Evolutionary conservation across 2,113 vertebrate genomes (phyloP), one percentile per base, ranked within the genome.

Genomic region (Ctenomys sociabilis): DNA sequence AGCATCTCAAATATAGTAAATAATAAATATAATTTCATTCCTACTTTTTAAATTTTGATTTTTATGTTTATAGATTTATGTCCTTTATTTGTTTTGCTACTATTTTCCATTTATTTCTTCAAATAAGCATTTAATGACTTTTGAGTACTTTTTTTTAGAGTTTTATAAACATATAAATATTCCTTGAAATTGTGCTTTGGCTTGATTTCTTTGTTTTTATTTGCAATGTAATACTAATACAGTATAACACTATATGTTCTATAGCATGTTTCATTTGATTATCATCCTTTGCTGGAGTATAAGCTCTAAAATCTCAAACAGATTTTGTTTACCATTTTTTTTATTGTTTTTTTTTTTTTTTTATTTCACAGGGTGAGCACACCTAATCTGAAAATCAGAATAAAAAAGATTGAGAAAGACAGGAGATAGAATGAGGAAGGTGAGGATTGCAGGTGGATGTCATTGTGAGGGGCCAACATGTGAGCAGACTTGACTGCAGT

Each of bases 301-400:
- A 64, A 81, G 7, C 72, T 84, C 40, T 35, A 91, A 84, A 88
- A 57, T 37, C 19, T 66, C 11, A 64, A 84, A 49, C 10, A 63
- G n/a, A 30, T 57, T 80, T 52, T 37, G 37, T 40, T 57, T 26
- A 19, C 11, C 13, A 83, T 77, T 16, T 3, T 70, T 96, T 86
- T 45, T 87, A 64, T 37, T 81, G 40, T 82, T 78, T 93, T 73
- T 64, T 61, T 82, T 78, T 93, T 81, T 64, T 68, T 81, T 45
- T 85, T 24, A 19, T 63, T 88, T 85, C 81, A 66, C 0, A 85
- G 11, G 59, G 32, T 77, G 43, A 66, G 13, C 7, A 85, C 7
- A 24, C 22, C 10, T 75, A 49, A 77, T 77, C 3, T n/a, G 22
- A 75, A 91, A 82, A 43, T 3, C 21, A 54, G 5, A 3, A 11